Percentiles rank a stretch among this genome's conserved stretches.
phyloP scores from a whole-genome alignment of 2,888 invertebrate species.

The Dicycla oo region DNA sequence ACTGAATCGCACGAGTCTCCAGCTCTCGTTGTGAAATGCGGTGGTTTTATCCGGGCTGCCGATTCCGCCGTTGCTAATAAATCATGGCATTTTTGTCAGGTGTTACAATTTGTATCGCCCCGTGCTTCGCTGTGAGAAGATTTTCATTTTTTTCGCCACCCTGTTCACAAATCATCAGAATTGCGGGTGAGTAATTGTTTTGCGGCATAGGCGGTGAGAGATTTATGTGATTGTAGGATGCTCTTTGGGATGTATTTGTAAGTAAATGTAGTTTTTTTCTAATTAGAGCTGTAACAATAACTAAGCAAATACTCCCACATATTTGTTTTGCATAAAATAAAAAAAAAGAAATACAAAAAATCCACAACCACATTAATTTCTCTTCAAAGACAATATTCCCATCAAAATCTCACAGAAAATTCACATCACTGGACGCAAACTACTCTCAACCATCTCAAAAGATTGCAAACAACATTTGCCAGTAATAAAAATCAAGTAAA shows the following conservation, averaged over 20 bases:
- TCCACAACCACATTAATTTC: neutral
- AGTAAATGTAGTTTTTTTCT: too few relatives aligned
- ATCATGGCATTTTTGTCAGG: constrained; percentile 81
- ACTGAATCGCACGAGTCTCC: constrained; percentile 69
- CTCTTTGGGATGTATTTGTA: constrained; percentile 8
- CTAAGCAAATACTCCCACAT: neutral
- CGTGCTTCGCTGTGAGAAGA: constrained; percentile 68
- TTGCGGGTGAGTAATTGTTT: constrained; percentile 66
- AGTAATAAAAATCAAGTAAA: constrained; percentile 65
- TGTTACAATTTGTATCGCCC: constrained; percentile 77
- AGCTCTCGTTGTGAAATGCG: constrained; percentile 72
- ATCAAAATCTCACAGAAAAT: neutral
- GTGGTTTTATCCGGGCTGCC: constrained; percentile 74
- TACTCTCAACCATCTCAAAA: constrained; percentile 1
- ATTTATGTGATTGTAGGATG: constrained; percentile 53
- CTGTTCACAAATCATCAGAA: constrained; percentile 68
- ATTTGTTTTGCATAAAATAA: neutral
- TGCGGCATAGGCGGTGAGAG: constrained; percentile 44
- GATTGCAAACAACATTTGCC: constrained; percentile 56
- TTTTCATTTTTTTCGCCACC: constrained; percentile 67
- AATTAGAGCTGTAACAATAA: neutral
- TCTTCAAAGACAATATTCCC: constrained; percentile 9
- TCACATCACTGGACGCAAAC: constrained; percentile 18
- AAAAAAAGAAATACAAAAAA: neutral
- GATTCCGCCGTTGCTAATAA: constrained; percentile 76